These are phyloP conservation scores for Corythaeola cristata DNA, from an alignment of 2,113 vertebrate genomes.

Conservation along the genomic window DNA sequence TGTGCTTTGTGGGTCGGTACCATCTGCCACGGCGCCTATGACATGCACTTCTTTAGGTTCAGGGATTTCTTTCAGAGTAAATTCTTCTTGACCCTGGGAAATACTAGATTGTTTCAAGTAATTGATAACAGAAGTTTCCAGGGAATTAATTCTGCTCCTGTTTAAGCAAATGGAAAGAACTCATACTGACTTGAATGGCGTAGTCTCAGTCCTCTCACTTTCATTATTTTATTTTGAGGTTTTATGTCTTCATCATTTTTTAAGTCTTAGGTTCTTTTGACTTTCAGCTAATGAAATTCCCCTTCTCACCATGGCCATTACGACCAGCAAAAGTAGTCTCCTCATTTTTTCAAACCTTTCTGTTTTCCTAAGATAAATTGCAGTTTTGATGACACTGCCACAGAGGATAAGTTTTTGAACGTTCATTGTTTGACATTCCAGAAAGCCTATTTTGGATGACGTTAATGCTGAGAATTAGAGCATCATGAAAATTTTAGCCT, in stretches of 20 bases:
- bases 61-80: conserved; percentile 3
- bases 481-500: not conserved
- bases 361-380: not conserved
- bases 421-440: not conserved
- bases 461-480: not conserved
- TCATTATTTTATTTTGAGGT: not conserved
- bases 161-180: not conserved
- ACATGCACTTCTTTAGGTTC: not conserved
- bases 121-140: conserved; percentile 26
- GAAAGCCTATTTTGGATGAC: not conserved
- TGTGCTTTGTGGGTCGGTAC: not conserved
- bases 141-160: not conserved
- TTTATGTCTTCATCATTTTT: not conserved
- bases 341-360: not conserved
- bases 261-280: not conserved
- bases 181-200: not conserved
- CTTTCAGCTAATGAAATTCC: not conserved
- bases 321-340: not conserved
- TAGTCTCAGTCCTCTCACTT: not conserved
- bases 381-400: not conserved
- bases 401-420: not conserved
- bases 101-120: conserved; percentile 15
- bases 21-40: not conserved
- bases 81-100: conserved; percentile 5
- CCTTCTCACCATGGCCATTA: not conserved